Conservation (phyloP, 2,113 vertebrate species). For the Dasyurus viverrinus region DNA sequence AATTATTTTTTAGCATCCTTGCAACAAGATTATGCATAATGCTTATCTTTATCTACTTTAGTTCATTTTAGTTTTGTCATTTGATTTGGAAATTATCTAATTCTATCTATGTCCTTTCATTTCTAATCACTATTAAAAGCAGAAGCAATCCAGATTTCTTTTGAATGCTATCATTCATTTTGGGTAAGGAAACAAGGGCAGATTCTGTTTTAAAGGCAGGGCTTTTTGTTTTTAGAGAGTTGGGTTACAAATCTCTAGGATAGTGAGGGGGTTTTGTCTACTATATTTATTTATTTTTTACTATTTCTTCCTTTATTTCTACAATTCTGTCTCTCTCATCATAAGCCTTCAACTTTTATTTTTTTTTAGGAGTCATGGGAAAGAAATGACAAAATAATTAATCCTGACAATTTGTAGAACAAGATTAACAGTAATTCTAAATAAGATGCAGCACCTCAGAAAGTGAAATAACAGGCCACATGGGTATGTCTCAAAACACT, state of each 20-base stretch:
- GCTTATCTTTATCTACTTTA: neutral
- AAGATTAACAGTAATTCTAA: neutral
- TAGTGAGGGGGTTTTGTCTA: neutral
- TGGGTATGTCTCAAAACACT: neutral
- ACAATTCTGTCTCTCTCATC: neutral
- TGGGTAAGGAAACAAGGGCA: conserved; percentile 34
- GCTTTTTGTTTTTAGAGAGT: neutral
- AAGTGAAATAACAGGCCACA: neutral
- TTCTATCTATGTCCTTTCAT: neutral
- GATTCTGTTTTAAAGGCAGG: conserved; percentile 32
- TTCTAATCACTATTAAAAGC: neutral
- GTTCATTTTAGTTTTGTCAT: neutral
- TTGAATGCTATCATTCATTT: neutral
- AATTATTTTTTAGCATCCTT: neutral
- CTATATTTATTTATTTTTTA: neutral
- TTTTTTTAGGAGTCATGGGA: neutral
- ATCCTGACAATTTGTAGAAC: neutral
- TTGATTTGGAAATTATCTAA: neutral
- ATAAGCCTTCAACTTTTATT: neutral
- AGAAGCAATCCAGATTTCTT: neutral
- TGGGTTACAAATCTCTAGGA: neutral
- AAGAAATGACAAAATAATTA: neutral
- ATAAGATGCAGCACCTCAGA: neutral
- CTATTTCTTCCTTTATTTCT: neutral
- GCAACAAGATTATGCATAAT: neutral